Evolutionary conservation across 2,888 invertebrate genomes (phyloP).

Genomic region (Lissocephala sabroskyi): DNA sequence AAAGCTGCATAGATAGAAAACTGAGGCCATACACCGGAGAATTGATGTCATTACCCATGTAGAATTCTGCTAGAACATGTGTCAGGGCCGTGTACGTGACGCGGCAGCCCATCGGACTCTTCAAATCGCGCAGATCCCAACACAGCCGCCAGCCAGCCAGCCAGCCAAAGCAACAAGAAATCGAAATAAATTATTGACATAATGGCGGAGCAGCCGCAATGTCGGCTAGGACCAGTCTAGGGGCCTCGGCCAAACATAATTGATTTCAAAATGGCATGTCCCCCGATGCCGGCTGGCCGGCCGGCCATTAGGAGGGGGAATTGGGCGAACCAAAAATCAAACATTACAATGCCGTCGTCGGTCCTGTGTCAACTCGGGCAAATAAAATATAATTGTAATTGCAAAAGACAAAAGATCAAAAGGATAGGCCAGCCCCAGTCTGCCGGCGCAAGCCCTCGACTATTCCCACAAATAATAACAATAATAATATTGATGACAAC

Average conservation of each 20-base stretch:
- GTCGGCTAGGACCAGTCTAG: constrained; percentile 45
- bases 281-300: too few species aligned
- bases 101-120: constrained; percentile 7
- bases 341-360: constrained; percentile 15
- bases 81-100: constrained; percentile 55
- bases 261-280: constrained; percentile 42
- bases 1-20: constrained; percentile 26
- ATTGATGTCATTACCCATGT: constrained; percentile 65
- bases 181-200: constrained; percentile 59
- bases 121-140: too few species aligned
- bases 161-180: constrained; percentile 11
- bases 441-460: too few species aligned
- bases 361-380: constrained; percentile 51
- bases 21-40: constrained; percentile 45
- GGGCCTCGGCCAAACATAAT: constrained; percentile 31
- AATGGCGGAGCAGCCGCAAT: constrained; percentile 32
- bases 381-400: constrained; percentile 60
- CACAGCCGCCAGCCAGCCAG: too few species aligned
- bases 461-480: constrained; percentile 19
- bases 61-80: constrained; percentile 69
- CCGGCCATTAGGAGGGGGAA: constrained; percentile 27
- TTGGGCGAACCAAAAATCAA: constrained; percentile 13
- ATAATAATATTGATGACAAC: constrained; percentile 37
- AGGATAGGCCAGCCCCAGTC: constrained; percentile 21
- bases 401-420: constrained; percentile 55